Evolutionary conservation across 1,140 invertebrate genomes (phyloP).

Genomic region (Caenorhabditis latens): DNA sequence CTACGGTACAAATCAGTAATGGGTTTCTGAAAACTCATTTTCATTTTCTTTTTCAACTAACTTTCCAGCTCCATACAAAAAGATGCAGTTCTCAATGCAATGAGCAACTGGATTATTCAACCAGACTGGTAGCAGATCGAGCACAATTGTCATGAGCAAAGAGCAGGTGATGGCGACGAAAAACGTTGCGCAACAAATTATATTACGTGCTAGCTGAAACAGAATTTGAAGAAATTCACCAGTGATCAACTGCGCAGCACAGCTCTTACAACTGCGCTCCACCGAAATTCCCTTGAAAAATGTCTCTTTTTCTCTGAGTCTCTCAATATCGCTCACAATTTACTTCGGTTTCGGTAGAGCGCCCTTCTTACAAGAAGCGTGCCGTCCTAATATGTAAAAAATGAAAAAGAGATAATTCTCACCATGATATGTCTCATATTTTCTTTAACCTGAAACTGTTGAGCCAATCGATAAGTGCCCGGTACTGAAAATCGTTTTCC

Average conservation of each 20-base stretch:
- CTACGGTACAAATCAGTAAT: neutral
- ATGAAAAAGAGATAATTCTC: neutral
- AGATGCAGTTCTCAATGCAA: slow-evolving; percentile 10
- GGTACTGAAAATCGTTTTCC: neutral
- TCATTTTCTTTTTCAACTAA: neutral
- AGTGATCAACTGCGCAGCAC: too few species aligned
- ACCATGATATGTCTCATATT: slow-evolving; percentile 32
- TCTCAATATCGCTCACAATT: too few species aligned
- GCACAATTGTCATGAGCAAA: slow-evolving; percentile 5
- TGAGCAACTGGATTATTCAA: neutral
- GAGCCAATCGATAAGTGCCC: neutral
- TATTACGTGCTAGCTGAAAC: slow-evolving; percentile 27
- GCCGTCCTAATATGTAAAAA: too few species aligned
- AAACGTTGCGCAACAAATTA: slow-evolving; percentile 11
- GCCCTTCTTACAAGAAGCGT: too few species aligned
- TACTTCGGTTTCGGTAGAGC: too few species aligned
- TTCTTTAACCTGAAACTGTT: slow-evolving; percentile 32
- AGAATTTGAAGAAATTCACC: neutral
- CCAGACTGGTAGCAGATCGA: slow-evolving; percentile 5
- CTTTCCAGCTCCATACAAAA: neutral
- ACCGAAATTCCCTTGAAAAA: too few species aligned
- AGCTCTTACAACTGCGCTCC: too few species aligned
- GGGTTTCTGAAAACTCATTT: neutral
- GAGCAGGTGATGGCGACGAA: neutral
- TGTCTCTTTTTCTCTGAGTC: too few species aligned